Evolutionary conservation across 2,888 invertebrate genomes (phyloP), one percentile per base, ranked within the genome.

Genomic region (Abscondita cerata): DNA sequence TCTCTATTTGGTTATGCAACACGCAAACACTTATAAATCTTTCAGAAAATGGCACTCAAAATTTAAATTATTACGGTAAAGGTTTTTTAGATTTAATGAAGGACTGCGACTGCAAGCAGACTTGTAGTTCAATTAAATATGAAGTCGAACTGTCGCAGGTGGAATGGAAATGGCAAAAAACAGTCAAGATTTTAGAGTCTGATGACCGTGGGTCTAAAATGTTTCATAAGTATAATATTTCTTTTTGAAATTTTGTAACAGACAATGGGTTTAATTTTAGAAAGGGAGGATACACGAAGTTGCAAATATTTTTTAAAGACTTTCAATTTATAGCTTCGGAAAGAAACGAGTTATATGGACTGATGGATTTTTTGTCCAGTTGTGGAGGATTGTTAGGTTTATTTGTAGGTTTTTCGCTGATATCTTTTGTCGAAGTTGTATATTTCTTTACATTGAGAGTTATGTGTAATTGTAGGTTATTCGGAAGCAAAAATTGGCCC

Each of bases 101-200:
- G 18, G 47, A 76, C 11, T 88, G 88, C 73, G 80, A 83, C 59
- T 88, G 89, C 70, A 76, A 88, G 11, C 87, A 87, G 52, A 82
- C 89, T 0, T 90, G 90, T 74, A 89, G 88, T 0, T 88, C 89
- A 0, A 84, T 90, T 38, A 85, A 86, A 13, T 91, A 89, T 70
- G 88, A 89, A 69, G 87, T 89, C 0, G 90, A 90, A 75, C 88
- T 87, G 0, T 89, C 90, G 0, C 90, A 90, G 72, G 89, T 89
- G 0, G 85, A 87, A 68, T 89, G 85, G 68, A 84, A 87, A 67
- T 88, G 86, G 83, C 80, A 81, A 47, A 84, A 85, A 6, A n/a
- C 18, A 12, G 46, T n/a, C 2, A 12, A 15, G 15, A 8, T n/a
- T 4, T 31, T 50, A 12, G 25, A 12, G 25, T 25, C 25, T 4